Evolutionary conservation across 1,140 invertebrate genomes (phyloP).

Genomic region (Ditylenchus dipsaci): DNA sequence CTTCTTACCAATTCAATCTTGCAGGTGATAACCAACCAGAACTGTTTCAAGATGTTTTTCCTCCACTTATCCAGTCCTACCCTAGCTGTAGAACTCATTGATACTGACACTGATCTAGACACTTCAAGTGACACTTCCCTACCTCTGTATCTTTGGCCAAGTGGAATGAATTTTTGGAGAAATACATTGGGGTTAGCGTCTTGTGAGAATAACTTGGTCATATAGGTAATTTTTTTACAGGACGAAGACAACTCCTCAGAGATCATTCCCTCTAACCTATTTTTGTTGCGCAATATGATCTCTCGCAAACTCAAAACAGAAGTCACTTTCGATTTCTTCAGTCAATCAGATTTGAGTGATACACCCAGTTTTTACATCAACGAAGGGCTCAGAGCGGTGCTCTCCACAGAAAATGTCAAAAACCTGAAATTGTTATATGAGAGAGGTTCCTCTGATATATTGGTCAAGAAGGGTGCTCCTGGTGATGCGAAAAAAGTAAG

Average conservation of each 20-base stretch:
- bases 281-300: slow-evolving; percentile 3
- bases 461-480: slow-evolving; percentile 5
- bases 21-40: slow-evolving; percentile 28
- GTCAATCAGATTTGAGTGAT: neutral
- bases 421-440: neutral
- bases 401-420: slow-evolving; percentile 1
- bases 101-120: slow-evolving; percentile 23
- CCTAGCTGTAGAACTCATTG: slow-evolving; percentile 29
- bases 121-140: slow-evolving; percentile 18
- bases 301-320: neutral
- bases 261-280: neutral
- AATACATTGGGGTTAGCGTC: slow-evolving; percentile 1
- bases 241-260: neutral
- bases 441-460: slow-evolving; percentile 10
- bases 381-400: slow-evolving; percentile 7
- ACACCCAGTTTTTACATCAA: neutral
- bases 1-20: neutral
- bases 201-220: no score
- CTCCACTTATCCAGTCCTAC: slow-evolving; percentile 23
- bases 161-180: slow-evolving; percentile 25
- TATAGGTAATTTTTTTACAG: neutral
- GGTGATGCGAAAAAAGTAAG: slow-evolving; percentile 11
- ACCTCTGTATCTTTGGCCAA: slow-evolving; percentile 12
- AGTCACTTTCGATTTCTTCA: neutral
- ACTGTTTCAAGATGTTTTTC: slow-evolving; percentile 33